A percentile compares a stretch with the other conserved stretches of the same genome.
Evolutionary conservation across 2,888 invertebrate genomes (phyloP).

Genomic region (Agrenia bidenticulata): DNA sequence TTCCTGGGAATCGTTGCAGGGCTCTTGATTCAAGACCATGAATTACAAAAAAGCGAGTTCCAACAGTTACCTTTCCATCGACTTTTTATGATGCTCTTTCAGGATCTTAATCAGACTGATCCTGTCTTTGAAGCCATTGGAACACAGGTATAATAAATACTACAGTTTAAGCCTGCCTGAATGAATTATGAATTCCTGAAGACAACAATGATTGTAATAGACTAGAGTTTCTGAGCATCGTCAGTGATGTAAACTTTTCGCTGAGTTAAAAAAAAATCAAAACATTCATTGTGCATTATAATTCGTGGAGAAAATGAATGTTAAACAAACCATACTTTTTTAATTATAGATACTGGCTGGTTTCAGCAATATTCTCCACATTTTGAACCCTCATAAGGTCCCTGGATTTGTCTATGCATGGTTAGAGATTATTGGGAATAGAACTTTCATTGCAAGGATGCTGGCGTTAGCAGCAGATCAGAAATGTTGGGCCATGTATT

Average conservation of each 20-base stretch:
- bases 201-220: slow-evolving; percentile 37
- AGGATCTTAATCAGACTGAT: slow-evolving; percentile 92
- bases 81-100: slow-evolving; percentile 91
- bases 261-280: slow-evolving; percentile 1
- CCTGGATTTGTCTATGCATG: slow-evolving; percentile 98
- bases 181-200: background rate
- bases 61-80: slow-evolving; percentile 98
- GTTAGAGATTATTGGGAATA: slow-evolving; percentile 95
- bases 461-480: slow-evolving; percentile 87
- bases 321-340: no score
- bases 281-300: no score
- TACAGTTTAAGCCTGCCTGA: background rate
- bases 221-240: slow-evolving; percentile 37
- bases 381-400: slow-evolving; percentile 85
- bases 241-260: no score
- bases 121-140: slow-evolving; percentile 91
- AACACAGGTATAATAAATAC: slow-evolving; percentile 66
- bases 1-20: slow-evolving; percentile 93
- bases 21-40: slow-evolving; percentile 93
- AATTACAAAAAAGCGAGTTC: slow-evolving; percentile 83
- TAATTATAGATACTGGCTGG: slow-evolving; percentile 75
- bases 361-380: slow-evolving; percentile 92
- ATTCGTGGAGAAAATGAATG: no score
- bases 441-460: slow-evolving; percentile 91
- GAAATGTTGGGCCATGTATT: slow-evolving; percentile 97